phyloP scores from a whole-genome alignment of 1,140 invertebrate genomes.

The Oedothorax gibbosus region DNA sequence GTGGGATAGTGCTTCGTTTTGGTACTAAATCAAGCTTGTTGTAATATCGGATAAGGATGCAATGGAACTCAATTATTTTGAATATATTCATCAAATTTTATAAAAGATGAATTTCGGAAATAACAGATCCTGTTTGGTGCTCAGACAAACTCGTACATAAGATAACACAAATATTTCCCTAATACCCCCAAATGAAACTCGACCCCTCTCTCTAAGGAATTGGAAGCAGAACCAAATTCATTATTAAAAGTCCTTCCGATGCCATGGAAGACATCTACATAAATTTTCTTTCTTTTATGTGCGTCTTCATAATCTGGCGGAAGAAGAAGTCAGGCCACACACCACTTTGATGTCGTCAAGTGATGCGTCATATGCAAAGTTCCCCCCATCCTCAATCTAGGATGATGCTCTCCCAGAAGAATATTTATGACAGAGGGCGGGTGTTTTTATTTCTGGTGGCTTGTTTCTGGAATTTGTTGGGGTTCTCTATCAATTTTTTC shows the following conservation, averaged over 20 bases:
- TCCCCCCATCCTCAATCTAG: slow-evolving; percentile 3
- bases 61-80: too few species aligned
- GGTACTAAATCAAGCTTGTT: too few species aligned
- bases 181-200: not conserved
- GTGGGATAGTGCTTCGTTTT: too few species aligned
- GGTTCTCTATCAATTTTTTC: slow-evolving; percentile 33
- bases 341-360: slow-evolving; percentile 56
- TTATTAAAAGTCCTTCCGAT: slow-evolving; percentile 55
- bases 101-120: too few species aligned
- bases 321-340: not conserved
- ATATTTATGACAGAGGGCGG: slow-evolving; percentile 50
- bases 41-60: too few species aligned
- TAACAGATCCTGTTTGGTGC: too few species aligned
- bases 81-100: too few species aligned
- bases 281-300: slow-evolving; percentile 30
- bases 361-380: slow-evolving; percentile 57
- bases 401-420: slow-evolving; percentile 49
- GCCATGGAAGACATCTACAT: slow-evolving; percentile 34
- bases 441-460: slow-evolving; percentile 44
- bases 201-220: not conserved
- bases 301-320: slow-evolving; percentile 25
- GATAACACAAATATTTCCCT: too few species aligned
- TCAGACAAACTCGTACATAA: too few species aligned
- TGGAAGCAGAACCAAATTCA: slow-evolving; percentile 47
- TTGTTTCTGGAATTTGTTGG: slow-evolving; percentile 40